phyloP scores from a whole-genome alignment of 1,140 invertebrate species.

The Ditylenchus dipsaci region DNA sequence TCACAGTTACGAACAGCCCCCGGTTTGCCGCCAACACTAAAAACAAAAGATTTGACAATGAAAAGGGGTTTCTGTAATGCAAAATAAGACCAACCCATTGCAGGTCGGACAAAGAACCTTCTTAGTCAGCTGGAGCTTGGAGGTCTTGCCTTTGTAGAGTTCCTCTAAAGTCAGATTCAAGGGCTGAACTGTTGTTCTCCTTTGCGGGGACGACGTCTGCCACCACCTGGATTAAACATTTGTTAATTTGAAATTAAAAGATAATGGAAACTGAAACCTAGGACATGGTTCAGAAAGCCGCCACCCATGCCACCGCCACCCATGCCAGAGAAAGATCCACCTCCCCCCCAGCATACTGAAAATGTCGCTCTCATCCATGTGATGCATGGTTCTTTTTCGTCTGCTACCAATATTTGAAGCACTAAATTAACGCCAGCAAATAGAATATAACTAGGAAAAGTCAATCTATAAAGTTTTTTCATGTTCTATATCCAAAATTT shows the following conservation, averaged over 20 bases:
- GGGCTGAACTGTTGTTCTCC: conserved; percentile 52
- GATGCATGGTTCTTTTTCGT: background rate
- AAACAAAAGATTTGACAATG: conserved; percentile 2
- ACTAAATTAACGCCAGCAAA: too few relatives aligned
- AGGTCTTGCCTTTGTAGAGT: conserved; percentile 61
- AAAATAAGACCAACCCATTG: conserved; percentile 57
- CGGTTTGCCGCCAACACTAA: conserved; percentile 58
- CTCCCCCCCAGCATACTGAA: conserved; percentile 40
- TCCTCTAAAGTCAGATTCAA: conserved; percentile 60
- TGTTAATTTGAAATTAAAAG: too few relatives aligned
- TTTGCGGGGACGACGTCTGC: conserved; percentile 33
- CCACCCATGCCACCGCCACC: background rate
- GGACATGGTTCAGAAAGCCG: background rate
- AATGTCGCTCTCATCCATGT: conserved; percentile 7
- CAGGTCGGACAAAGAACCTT: conserved; percentile 60
- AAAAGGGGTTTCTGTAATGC: background rate
- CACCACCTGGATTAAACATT: background rate
- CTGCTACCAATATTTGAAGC: too few relatives aligned
- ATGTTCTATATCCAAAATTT: too few relatives aligned
- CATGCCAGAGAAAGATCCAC: conserved; percentile 1
- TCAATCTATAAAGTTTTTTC: too few relatives aligned
- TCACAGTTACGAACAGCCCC: conserved; percentile 54
- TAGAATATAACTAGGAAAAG: too few relatives aligned
- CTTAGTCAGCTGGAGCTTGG: conserved; percentile 61
- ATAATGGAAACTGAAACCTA: too few relatives aligned